Base-by-base conservation (phyloP, 1,140 invertebrate genomes). In the Drosophila neocordata region DNA sequence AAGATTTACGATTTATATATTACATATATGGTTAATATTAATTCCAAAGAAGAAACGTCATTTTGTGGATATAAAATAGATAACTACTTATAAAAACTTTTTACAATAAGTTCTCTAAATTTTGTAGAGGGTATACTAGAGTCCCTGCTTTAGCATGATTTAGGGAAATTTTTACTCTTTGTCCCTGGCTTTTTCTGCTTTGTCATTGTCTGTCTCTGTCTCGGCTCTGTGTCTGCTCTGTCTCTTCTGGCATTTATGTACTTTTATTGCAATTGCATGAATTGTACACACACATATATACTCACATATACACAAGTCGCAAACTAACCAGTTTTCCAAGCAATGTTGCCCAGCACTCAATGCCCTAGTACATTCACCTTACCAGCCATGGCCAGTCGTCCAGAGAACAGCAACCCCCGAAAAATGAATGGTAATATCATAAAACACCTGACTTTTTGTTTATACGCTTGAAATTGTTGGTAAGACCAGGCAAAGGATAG, bases 371-470 rank as follows among this genome's bases (percentile, higher is more conserved):
- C 82, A 74, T 85, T 85, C 81, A 85, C 81, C 81, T 81, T 71
- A n/a, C n/a, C n/a, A n/a, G n/a, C n/a, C n/a, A n/a, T n/a, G 82
- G 52, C 74, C 72, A 53, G 65, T 73, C 27, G 27, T 9, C 18
- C 15, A 18, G 18, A 48, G 18, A 48, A 48, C 41, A 85, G 53
- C 72, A 77, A 77, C 81, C 81, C 81, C 56, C 73, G 51, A 35
- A 67, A 52, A 52, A 59, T 38, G 15, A 58, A 48, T 53, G 38
- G 18, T 65, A 60, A 65, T 68, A 62, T 55, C 63, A 55, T 37
- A 37, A 84, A 77, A 71, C 82, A 85, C 81, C 82, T 87, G 82
- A 87, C 73, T 84, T 65, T 31, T 22, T 59, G 34, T 59, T 59
- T 41, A 18, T 20, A 35, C 37, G 20, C 57, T 59, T 41, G 35